Conservation (phyloP, 2,888 invertebrate species). For the Dendrolimus houi region DNA sequence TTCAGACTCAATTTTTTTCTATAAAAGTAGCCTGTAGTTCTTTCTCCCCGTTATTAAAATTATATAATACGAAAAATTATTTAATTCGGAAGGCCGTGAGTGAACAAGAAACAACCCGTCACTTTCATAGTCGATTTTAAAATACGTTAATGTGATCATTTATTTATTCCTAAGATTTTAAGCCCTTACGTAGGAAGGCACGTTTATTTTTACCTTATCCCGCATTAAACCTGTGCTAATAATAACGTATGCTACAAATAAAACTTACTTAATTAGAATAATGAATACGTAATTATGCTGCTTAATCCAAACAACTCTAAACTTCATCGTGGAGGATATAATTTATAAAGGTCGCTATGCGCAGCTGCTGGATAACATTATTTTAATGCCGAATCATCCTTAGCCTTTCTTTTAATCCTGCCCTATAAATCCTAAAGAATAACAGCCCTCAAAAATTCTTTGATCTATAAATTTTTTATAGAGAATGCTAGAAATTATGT, state of each 20-base stretch:
- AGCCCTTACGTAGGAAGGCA: background rate
- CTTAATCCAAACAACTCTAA: constrained; percentile 13
- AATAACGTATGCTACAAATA: background rate
- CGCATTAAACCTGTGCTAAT: background rate
- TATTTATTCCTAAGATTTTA: too few species aligned
- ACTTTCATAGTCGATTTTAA: too few species aligned
- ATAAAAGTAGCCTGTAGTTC: too few species aligned
- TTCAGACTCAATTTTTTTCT: too few species aligned
- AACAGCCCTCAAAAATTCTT: background rate
- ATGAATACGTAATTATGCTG: constrained; percentile 11
- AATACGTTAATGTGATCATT: too few species aligned
- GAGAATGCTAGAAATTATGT: too few species aligned
- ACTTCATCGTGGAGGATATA: constrained; percentile 12
- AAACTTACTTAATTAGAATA: constrained; percentile 7
- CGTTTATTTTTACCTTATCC: background rate
- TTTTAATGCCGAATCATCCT: constrained; percentile 15
- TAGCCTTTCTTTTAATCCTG: constrained; percentile 15
- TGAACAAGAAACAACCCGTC: too few species aligned
- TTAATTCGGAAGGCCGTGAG: too few species aligned
- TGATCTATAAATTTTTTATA: too few species aligned
- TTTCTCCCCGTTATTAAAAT: too few species aligned
- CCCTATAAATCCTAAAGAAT: constrained; percentile 12
- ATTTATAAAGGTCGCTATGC: constrained; percentile 16
- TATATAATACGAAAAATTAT: too few species aligned
- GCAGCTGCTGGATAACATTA: constrained; percentile 18